Evolutionary conservation across 2,113 vertebrate species (phyloP).

Genomic region (Corythaixoides concolor): DNA sequence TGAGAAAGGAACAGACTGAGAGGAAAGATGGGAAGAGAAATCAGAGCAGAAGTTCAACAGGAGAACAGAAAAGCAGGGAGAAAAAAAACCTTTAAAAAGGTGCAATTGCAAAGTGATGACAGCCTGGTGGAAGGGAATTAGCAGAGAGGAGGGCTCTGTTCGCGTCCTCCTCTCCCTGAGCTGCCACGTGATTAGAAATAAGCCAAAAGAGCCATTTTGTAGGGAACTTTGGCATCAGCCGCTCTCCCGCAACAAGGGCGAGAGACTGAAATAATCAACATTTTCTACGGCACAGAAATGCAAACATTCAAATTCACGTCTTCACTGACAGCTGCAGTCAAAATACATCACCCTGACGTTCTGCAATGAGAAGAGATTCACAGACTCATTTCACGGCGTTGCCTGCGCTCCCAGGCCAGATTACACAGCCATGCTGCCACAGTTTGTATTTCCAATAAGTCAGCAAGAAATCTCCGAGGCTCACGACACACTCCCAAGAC

Average conservation of each 20-base stretch:
- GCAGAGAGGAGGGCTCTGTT: constrained; percentile 11
- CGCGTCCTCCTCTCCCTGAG: neutral
- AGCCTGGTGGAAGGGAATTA: constrained; percentile 46
- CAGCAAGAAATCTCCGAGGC: neutral
- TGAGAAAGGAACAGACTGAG: neutral
- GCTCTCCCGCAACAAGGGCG: neutral
- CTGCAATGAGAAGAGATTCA: constrained; percentile 20
- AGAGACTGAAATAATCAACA: constrained; percentile 61
- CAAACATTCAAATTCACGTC: constrained; percentile 37
- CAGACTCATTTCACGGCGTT: neutral
- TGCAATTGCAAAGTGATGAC: constrained; percentile 48
- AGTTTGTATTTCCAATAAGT: neutral
- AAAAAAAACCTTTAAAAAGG: neutral
- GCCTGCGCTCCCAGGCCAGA: neutral
- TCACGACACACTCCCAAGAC: rapidly evolving
- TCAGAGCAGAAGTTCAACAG: neutral
- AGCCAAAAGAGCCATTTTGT: constrained; percentile 38
- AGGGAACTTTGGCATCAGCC: constrained; percentile 28
- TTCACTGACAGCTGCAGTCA: constrained; percentile 46
- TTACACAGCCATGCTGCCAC: neutral
- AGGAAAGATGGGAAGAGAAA: constrained; percentile 25
- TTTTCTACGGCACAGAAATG: neutral
- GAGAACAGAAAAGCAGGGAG: constrained; percentile 12
- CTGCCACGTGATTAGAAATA: neutral
- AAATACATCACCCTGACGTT: constrained; percentile 33